Evolutionary conservation across 2,888 invertebrate genomes (phyloP), one percentile per base, ranked within the genome.

Genomic region (Synanthedon formicaeformis): DNA sequence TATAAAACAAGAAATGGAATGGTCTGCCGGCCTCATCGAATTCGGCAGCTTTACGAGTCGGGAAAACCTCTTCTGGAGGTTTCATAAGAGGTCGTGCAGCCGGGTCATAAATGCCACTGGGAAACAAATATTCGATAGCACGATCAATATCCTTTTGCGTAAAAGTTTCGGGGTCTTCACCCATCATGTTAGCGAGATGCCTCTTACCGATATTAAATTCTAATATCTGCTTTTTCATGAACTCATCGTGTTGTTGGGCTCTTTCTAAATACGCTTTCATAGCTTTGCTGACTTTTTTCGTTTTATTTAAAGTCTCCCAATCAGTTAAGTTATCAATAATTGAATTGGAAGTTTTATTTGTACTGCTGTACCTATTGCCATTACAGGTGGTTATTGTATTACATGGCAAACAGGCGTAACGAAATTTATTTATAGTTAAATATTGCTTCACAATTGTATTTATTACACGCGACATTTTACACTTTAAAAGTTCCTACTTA

Each of bases 121-220:
- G 99, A 67, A 99, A 94, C n/a, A 99, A 84, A 82, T 99, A 99
- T 58, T 91, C 90, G 63, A 99, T 96, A 2, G 98, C 94, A 71
- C 90, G 91, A 82, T 97, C 92, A 40, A 98, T 90, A 73, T 97
- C 95, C 53, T 92, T 90, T 72, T 98, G 95, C 0, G 94, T 94
- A 72, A 99, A 96, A 1, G 90, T 92, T 67, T 96, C 94, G 0
- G 94, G 93, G 87, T 98, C 94, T 77, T 93, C 92, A 0, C 98
- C 98, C 99, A 99, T 99, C 92, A 99, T 99, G 76, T 98, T 98
- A 0, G 99, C 99, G 58, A 99, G 90, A 87, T 99, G 98, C 40
- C 98, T 89, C 75, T 94, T 96, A 13, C 99, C 99, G 67, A 97
- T 92, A 75, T 95, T 92, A 77, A 92, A 99, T 67, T 97, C 95